Conservation (phyloP, 2,888 invertebrate genomes). For the Alitta virens region DNA sequence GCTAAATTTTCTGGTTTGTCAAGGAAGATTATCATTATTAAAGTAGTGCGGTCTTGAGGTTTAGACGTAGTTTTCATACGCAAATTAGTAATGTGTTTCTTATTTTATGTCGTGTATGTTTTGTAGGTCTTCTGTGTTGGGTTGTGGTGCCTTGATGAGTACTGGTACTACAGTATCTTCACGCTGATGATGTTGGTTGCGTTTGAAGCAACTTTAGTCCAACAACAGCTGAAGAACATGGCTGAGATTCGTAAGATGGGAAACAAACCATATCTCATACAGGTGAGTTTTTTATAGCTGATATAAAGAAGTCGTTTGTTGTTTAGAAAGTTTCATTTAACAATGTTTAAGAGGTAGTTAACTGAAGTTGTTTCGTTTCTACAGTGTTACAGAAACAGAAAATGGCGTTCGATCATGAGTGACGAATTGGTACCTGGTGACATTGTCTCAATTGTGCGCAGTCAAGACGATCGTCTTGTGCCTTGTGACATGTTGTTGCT, state of each 20-base stretch:
- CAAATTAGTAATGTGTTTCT: too few species aligned
- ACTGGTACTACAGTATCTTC: conserved; percentile 95
- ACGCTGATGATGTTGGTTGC: conserved; percentile 92
- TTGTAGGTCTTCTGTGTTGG: conserved; percentile 86
- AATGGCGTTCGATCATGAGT: conserved; percentile 83
- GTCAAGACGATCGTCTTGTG: conserved; percentile 82
- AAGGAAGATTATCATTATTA: too few species aligned
- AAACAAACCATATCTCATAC: conserved; percentile 88
- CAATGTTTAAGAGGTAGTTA: too few species aligned
- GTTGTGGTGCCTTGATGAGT: conserved; percentile 98
- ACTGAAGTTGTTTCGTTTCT: too few species aligned
- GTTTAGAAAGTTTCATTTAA: too few species aligned
- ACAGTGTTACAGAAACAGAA: conserved; percentile 72
- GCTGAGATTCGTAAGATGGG: conserved; percentile 99
- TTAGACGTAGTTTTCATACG: too few species aligned
- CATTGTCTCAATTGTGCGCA: conserved; percentile 87
- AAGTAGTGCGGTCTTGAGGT: too few species aligned
- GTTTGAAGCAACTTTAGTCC: conserved; percentile 96
- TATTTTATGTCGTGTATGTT: background rate
- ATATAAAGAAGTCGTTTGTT: too few species aligned
- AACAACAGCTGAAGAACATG: conserved; percentile 97
- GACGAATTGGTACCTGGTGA: conserved; percentile 94
- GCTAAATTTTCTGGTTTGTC: too few species aligned
- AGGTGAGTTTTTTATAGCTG: conserved; percentile 62
- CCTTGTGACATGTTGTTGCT: conserved; percentile 94